A percentile compares a stretch with the other conserved stretches of the same genome.
Conservation (phyloP, 2,888 invertebrate genomes). For the Cantharis lateralis region DNA sequence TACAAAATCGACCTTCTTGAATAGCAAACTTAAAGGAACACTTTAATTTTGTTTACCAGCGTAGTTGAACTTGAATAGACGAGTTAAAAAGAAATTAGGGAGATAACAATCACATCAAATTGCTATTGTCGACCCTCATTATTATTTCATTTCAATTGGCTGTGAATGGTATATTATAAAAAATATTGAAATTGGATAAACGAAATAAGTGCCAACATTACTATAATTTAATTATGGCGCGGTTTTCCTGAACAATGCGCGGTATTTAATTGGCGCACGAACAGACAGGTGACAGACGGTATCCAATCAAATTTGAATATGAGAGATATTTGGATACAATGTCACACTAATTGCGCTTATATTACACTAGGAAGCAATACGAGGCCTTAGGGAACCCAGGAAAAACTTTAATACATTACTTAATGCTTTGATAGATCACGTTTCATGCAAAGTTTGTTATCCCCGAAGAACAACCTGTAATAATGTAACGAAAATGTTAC, state of each 20-base stretch:
- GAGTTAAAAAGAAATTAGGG: background rate
- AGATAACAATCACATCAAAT: background rate
- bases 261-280: too few relatives aligned
- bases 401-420: background rate
- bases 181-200: background rate
- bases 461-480: background rate
- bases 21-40: background rate
- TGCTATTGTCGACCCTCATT: background rate
- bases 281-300: too few relatives aligned
- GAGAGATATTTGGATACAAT: too few relatives aligned
- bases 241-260: too few relatives aligned
- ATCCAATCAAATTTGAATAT: too few relatives aligned
- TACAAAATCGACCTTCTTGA: background rate
- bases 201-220: too few relatives aligned
- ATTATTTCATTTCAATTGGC: background rate
- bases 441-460: background rate
- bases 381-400: background rate
- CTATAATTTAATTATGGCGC: too few relatives aligned
- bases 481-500: background rate
- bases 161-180: background rate
- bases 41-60: background rate
- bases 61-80: background rate
- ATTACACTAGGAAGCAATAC: background rate
- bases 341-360: too few relatives aligned
- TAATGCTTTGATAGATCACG: background rate